phyloP scores from a whole-genome alignment of 2,113 vertebrate species.

The Erpornis zantholeuca region DNA sequence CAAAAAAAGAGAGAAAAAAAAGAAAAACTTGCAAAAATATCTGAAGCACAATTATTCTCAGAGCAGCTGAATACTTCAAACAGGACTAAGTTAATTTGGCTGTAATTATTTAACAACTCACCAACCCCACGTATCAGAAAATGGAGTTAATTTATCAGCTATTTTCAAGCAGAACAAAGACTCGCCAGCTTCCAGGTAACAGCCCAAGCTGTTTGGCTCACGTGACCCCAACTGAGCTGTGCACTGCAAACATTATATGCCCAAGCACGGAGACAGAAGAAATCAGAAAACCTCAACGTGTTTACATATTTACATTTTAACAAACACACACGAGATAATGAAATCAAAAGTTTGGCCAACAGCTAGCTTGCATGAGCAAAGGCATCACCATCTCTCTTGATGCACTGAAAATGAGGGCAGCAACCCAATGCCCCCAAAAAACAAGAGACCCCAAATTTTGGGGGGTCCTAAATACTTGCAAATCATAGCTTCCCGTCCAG shows the following conservation, averaged over 20 bases:
- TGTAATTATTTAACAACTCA: conserved; percentile 56
- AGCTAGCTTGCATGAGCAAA: not conserved
- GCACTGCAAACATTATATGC: not conserved
- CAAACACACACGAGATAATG: not conserved
- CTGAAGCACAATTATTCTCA: conserved; percentile 12
- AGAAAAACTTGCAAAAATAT: not conserved
- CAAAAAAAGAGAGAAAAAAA: not conserved
- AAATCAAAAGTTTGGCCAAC: not conserved
- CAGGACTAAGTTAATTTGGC: conserved; percentile 18
- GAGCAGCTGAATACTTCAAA: conserved; percentile 35
- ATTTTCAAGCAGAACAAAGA: conserved; percentile 40
- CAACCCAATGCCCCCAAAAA: not conserved
- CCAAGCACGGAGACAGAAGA: not conserved
- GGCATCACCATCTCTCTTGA: not conserved
- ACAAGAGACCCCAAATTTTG: not conserved
- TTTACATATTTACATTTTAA: not conserved
- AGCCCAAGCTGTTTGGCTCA: conserved; percentile 25
- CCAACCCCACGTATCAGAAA: conserved; percentile 13
- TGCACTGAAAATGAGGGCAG: not conserved
- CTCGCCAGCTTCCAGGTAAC: conserved; percentile 44
- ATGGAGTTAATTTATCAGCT: conserved; percentile 33
- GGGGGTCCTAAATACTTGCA: not conserved
- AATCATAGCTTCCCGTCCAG: not conserved
- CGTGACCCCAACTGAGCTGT: not conserved
- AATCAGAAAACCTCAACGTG: not conserved